Evolutionary conservation across 2,888 invertebrate genomes (phyloP).

Genomic region (Macaria notata): DNA sequence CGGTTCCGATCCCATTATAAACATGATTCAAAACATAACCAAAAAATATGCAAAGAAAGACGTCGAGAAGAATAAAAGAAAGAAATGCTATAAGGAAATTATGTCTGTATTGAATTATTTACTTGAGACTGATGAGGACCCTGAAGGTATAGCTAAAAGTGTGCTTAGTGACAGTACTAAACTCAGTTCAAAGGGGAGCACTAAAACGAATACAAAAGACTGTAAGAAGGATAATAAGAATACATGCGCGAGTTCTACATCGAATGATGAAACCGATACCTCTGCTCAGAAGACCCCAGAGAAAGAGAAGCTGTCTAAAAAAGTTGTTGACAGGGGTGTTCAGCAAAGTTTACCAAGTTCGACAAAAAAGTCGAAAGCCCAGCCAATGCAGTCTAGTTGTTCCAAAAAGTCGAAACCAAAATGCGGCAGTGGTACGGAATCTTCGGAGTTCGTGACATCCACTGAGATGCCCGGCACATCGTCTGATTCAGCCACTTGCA

Average conservation of each 20-base stretch:
- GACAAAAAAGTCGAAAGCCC: no score
- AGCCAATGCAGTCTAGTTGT: constrained; percentile 1
- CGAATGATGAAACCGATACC: not conserved
- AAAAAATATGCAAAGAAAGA: constrained; percentile 69
- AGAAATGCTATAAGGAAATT: constrained; percentile 72
- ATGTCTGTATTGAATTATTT: constrained; percentile 66
- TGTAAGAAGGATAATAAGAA: no score
- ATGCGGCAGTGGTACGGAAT: constrained; percentile 38
- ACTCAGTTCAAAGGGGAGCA: no score
- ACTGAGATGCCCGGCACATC: constrained; percentile 63
- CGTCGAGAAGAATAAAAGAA: constrained; percentile 56
- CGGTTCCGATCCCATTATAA: constrained; percentile 54
- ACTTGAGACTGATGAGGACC: constrained; percentile 67
- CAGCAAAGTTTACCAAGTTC: constrained; percentile 32
- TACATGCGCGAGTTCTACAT: constrained; percentile 18
- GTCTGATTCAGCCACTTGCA: constrained; percentile 65
- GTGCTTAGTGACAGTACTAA: not conserved
- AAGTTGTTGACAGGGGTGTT: constrained; percentile 51
- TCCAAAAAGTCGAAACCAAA: constrained; percentile 44
- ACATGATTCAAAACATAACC: constrained; percentile 68
- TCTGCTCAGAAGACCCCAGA: constrained; percentile 16
- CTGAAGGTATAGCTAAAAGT: constrained; percentile 28
- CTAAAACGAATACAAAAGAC: no score
- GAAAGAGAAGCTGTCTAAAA: constrained; percentile 25
- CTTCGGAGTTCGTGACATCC: constrained; percentile 52